Evolutionary conservation across 1,140 invertebrate genomes (phyloP).

Genomic region (Meloidogyne floridensis): DNA sequence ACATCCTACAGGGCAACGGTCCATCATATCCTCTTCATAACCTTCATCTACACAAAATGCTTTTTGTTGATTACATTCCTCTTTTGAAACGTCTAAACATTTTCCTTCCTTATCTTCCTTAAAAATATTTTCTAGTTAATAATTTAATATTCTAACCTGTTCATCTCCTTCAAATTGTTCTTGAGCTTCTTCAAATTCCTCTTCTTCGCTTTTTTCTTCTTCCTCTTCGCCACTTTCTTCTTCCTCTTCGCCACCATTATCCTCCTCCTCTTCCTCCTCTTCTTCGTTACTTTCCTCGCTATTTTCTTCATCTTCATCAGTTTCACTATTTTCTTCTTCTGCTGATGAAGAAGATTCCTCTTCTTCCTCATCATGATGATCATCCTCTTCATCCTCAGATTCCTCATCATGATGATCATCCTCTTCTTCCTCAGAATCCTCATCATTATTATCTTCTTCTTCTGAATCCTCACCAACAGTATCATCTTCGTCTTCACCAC

Average conservation of each 20-base stretch:
- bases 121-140: background rate
- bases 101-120: conserved; percentile 2
- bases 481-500: conserved; percentile 1
- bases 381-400: background rate
- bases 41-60: conserved; percentile 3
- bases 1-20: background rate
- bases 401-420: background rate
- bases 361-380: too few species aligned
- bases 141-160: background rate
- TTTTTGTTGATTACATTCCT: background rate
- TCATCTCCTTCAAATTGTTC: background rate
- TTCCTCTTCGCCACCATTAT: background rate
- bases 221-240: background rate
- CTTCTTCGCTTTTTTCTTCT: background rate
- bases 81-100: background rate
- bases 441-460: background rate
- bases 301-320: background rate
- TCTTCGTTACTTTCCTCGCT: background rate
- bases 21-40: background rate
- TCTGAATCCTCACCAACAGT: background rate
- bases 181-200: background rate
- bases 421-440: background rate
- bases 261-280: background rate
- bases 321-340: background rate
- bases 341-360: background rate